Evolutionary conservation across 2,113 vertebrate species (phyloP), one percentile per base, ranked within the genome.

Genomic region (Promerops cafer): DNA sequence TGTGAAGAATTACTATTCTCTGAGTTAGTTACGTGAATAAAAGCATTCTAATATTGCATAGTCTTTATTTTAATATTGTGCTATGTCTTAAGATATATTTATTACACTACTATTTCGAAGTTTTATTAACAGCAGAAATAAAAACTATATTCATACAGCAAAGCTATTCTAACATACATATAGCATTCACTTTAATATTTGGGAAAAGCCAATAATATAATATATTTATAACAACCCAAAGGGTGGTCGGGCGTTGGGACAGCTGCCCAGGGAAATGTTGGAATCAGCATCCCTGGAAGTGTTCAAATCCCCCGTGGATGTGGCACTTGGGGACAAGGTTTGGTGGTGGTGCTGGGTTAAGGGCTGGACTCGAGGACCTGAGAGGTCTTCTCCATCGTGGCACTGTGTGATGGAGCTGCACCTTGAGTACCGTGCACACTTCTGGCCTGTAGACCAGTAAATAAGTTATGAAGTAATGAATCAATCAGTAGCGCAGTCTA

Each of bases 181-280:
- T n/a, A n/a, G n/a, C n/a, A n/a, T n/a, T n/a, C n/a, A n/a, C n/a
- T n/a, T n/a, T n/a, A n/a, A n/a, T n/a, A n/a, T n/a, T n/a, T n/a
- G n/a, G n/a, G n/a, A n/a, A n/a, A n/a, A n/a, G n/a, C n/a, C n/a
- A n/a, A n/a, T n/a, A n/a, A n/a, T n/a, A n/a, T n/a, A n/a, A n/a
- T n/a, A n/a, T n/a, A n/a, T n/a, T n/a, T n/a, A n/a, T n/a, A n/a
- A n/a, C n/a, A n/a, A n/a, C 30, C 30, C 22, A 11, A 6, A 71
- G 14, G 4, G 7, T 39, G 59, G 14, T 6, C 1, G 2, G 35
- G 30, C 2, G 1, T 5, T 40, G 44, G 35, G 35, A 35, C 6
- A 11, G 44, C 31, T 42, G 27, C 26, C 27, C 59, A 12, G 40
- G 33, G 37, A 21, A 50, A 9, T 6, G 3, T 16, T 35, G 71